Evolutionary conservation across 2,113 vertebrate species (phyloP).

Genomic region (Mola mola): DNA sequence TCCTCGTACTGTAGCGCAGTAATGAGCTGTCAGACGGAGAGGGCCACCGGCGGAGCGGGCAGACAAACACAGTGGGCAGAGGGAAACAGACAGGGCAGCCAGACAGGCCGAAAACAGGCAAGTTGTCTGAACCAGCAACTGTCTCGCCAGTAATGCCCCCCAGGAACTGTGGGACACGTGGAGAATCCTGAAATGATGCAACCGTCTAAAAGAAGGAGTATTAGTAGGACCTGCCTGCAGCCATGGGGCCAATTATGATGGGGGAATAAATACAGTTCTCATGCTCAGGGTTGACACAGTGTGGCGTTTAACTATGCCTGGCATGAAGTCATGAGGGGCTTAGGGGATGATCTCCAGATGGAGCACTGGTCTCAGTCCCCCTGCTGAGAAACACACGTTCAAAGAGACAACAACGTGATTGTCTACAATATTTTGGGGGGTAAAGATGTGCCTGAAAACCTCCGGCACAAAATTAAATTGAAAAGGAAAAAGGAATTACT

Average conservation of each 20-base stretch:
- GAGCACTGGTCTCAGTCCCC: slow-evolving; percentile 41
- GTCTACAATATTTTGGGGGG: slow-evolving; percentile 22
- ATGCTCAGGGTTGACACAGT: slow-evolving; percentile 63
- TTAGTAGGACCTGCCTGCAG: slow-evolving; percentile 60
- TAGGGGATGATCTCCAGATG: slow-evolving; percentile 53
- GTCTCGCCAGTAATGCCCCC: slow-evolving; percentile 65
- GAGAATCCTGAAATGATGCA: slow-evolving; percentile 79
- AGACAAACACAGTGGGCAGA: slow-evolving; percentile 40
- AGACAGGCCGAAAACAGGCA: slow-evolving; percentile 62
- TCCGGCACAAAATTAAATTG: no score
- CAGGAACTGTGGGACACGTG: slow-evolving; percentile 69
- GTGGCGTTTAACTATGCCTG: slow-evolving; percentile 54
- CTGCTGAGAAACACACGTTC: slow-evolving; percentile 57
- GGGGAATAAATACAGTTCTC: slow-evolving; percentile 70
- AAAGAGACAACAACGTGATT: slow-evolving; percentile 45
- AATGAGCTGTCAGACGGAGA: slow-evolving; percentile 54
- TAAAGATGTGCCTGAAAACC: no score
- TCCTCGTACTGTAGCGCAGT: slow-evolving; percentile 42
- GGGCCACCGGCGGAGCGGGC: slow-evolving; percentile 21
- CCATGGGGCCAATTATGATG: slow-evolving; percentile 74
- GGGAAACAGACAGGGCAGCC: slow-evolving; percentile 28
- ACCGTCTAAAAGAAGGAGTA: slow-evolving; percentile 78
- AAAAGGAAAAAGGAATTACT: no score
- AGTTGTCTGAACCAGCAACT: slow-evolving; percentile 60
- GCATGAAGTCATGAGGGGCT: slow-evolving; percentile 66